Conservation (phyloP, 2,888 invertebrate species). For the Hirudinaria manillensis region DNA sequence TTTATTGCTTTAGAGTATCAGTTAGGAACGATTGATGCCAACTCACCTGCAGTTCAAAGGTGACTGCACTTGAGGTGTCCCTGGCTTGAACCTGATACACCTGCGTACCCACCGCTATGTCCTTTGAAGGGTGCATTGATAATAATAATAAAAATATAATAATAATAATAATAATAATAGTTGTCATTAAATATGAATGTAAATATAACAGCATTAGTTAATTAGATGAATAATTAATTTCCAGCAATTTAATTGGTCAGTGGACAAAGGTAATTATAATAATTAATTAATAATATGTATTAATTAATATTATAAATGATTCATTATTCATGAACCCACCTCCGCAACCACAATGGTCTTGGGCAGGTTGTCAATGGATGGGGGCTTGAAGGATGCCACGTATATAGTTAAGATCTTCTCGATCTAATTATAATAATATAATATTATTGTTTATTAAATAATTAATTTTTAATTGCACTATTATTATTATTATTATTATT, state of each 20-base stretch:
- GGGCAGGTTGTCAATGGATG: conserved; percentile 22
- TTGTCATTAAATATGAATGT: background rate
- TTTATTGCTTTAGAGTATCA: too few relatives aligned
- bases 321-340: background rate
- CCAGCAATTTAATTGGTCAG: too few relatives aligned
- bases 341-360: conserved; percentile 8
- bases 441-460: background rate
- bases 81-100: conserved; percentile 16
- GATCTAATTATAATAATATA: conserved; percentile 4
- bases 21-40: too few relatives aligned
- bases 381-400: conserved; percentile 9
- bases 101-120: background rate
- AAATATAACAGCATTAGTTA: background rate
- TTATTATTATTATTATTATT: too few relatives aligned
- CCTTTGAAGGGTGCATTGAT: background rate
- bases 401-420: background rate
- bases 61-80: conserved; percentile 12
- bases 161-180: conserved; percentile 12
- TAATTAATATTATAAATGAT: too few relatives aligned
- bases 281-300: too few relatives aligned
- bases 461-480: too few relatives aligned
- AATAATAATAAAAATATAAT: conserved; percentile 2
- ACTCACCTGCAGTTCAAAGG: conserved; percentile 20
- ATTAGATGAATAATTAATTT: too few relatives aligned
- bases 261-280: too few relatives aligned